Evolutionary conservation across 92 coral and sea anemone species (phyloP).

Genomic region (Parazoanthus darwini): DNA sequence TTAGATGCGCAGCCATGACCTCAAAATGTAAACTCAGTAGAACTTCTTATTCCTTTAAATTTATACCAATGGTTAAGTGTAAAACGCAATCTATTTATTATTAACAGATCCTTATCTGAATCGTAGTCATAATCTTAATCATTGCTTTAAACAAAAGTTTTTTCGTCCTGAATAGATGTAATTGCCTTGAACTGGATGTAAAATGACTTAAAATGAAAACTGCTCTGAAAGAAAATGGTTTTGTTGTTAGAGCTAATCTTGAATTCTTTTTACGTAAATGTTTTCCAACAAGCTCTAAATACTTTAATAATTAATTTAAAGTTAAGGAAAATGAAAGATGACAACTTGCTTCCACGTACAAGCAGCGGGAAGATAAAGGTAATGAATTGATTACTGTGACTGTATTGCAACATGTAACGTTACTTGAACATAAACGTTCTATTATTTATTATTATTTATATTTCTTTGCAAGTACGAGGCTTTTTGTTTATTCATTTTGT

Average conservation of each 20-base stretch:
- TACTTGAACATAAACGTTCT: not conserved
- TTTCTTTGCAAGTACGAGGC: not conserved
- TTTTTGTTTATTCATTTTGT: not conserved
- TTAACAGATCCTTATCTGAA: too few species aligned
- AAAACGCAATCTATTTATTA: too few species aligned
- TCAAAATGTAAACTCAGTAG: too few species aligned
- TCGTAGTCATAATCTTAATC: too few species aligned
- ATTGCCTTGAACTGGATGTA: not conserved
- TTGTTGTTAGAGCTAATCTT: not conserved
- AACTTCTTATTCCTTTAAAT: too few species aligned
- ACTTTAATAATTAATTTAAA: conserved; percentile 41
- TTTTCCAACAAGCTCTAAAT: not conserved
- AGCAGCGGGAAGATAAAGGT: conserved; percentile 61
- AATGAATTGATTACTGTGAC: not conserved
- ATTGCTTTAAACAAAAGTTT: too few species aligned
- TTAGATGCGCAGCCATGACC: too few species aligned
- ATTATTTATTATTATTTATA: not conserved
- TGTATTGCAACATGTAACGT: not conserved
- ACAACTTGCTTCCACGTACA: conserved; percentile 34
- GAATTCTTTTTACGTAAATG: not conserved
- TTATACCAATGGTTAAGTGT: too few species aligned
- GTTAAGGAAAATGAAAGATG: conserved; percentile 57
- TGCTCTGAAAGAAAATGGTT: too few species aligned
- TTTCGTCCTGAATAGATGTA: not conserved
- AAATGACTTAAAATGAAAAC: not conserved